Evolutionary conservation across 2,113 vertebrate species (phyloP), one percentile per base, ranked within the genome.

Genomic region (Phrynocephalus versicolor): DNA sequence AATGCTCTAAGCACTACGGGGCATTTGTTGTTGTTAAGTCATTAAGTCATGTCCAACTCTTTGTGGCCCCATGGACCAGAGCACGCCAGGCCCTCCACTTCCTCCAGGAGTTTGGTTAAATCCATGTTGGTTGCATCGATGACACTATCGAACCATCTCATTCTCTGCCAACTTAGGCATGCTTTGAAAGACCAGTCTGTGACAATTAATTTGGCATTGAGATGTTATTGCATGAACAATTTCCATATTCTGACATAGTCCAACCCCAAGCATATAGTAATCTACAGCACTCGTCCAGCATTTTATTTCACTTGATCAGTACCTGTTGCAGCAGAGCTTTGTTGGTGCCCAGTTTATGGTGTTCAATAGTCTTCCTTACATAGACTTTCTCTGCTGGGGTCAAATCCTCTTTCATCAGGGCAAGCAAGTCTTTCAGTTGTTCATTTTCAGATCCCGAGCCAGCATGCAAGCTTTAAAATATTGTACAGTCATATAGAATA

Each of bases 271-370:
- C 2, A 35, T 15, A n/a, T 0, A 85, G 78, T 27, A 71, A 41
- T 27, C 51, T 71, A 35, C 1, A 39, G 58, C 13, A 39, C n/a
- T 5, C 77, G 13, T 35, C 23, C 27, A 18, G 19, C 30, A 2
- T 33, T 25, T 76, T 12, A 51, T 12, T 0, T 4, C 16, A 2
- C 25, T 58, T 23, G 1, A 88, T 37, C 65, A 37, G 35, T 94
- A 97, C 97, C 96, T 97, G 94, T 83, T 93, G 93, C 69, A 97
- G 89, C 55, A 96, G 64, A 0, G 89, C 87, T 90, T 95, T 96
- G 51, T 97, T 97, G 88, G 95, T 96, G 30, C 97, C 97, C 90
- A 97, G 91, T 60, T 95, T 96, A 71, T 97, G 96, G 64, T 95
- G 96, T 81, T 97, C 96, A 35, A 97, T 96, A 30, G 96, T 97